Conservation (phyloP, 2,888 invertebrate genomes). For the Nephrocerus scutellatus region DNA sequence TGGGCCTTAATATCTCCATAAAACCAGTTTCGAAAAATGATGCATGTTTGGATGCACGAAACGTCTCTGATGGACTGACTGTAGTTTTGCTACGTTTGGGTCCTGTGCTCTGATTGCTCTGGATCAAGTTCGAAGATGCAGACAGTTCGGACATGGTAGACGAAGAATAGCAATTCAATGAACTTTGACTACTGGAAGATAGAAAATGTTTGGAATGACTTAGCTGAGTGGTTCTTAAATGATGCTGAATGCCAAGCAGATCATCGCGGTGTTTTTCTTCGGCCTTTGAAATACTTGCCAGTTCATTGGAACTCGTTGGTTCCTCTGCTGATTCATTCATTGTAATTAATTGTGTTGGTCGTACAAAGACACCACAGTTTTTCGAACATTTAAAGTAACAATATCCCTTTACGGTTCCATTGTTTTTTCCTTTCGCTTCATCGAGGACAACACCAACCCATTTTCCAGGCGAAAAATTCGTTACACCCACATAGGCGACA, state of each 20-base stretch:
- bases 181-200: conserved; percentile 60
- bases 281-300: too few relatives aligned
- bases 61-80: conserved; percentile 50
- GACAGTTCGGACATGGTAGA: too few relatives aligned
- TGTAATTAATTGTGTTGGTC: conserved; percentile 72
- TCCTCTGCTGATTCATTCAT: conserved; percentile 64
- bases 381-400: conserved; percentile 90
- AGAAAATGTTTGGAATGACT: conserved; percentile 62
- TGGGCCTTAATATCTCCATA: conserved; percentile 80
- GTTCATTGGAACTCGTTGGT: too few relatives aligned
- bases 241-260: not conserved
- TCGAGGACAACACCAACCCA: conserved; percentile 94
- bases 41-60: conserved; percentile 56
- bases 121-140: too few relatives aligned
- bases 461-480: conserved; percentile 85
- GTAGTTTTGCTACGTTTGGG: conserved; percentile 41
- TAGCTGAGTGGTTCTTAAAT: conserved; percentile 16
- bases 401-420: conserved; percentile 88
- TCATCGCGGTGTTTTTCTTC: conserved; percentile 42
- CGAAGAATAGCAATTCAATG: too few relatives aligned
- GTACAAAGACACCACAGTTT: conserved; percentile 90
- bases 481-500: conserved; percentile 84
- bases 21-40: conserved; percentile 88
- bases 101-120: too few relatives aligned
- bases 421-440: conserved; percentile 92